phyloP scores from a whole-genome alignment of 2,797 vertebrate genomes.

The Arrhamphus sclerolepis region DNA sequence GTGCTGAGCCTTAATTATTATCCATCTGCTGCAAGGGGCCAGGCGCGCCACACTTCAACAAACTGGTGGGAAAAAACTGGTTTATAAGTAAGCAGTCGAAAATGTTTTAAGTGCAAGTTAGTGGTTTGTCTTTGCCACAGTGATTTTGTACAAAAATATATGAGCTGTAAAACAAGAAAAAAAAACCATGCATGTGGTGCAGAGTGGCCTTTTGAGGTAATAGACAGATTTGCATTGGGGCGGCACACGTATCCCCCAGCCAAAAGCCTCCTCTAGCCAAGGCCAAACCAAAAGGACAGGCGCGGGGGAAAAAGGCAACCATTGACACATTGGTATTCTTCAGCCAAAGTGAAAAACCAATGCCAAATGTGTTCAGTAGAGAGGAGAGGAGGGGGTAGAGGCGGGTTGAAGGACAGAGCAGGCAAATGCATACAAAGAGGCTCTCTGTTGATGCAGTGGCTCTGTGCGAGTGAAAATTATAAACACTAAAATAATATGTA shows the following conservation, averaged over 20 bases:
- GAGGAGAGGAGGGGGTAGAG: slow-evolving; percentile 42
- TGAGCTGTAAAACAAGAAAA: slow-evolving; percentile 12
- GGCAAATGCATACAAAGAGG: slow-evolving; percentile 72
- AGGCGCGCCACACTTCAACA: slow-evolving; percentile 40
- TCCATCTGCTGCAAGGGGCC: slow-evolving; percentile 42
- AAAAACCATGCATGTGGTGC: slow-evolving; percentile 34
- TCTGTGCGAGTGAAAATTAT: slow-evolving; percentile 60
- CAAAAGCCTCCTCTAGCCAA: slow-evolving; percentile 58
- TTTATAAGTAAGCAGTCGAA: slow-evolving; percentile 19
- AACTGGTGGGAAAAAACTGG: no score
- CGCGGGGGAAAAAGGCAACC: slow-evolving; percentile 55
- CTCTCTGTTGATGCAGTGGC: slow-evolving; percentile 62
- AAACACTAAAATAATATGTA: slow-evolving; percentile 73
- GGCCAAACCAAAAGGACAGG: slow-evolving; percentile 55
- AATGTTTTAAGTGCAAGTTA: slow-evolving; percentile 25
- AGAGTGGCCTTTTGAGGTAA: slow-evolving; percentile 59
- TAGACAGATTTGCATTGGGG: slow-evolving; percentile 58
- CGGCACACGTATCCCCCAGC: slow-evolving; percentile 52
- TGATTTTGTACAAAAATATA: slow-evolving; percentile 16
- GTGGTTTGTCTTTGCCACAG: slow-evolving; percentile 21
- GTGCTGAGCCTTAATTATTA: slow-evolving; percentile 48
- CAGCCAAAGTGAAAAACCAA: slow-evolving; percentile 64
- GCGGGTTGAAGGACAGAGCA: slow-evolving; percentile 48
- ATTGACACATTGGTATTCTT: slow-evolving; percentile 75
- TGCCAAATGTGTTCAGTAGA: slow-evolving; percentile 69